Percentiles rank a stretch among this genome's conserved stretches.
phyloP scores from a whole-genome alignment of 2,797 vertebrate species.

The Philypnodon macrostomus region DNA sequence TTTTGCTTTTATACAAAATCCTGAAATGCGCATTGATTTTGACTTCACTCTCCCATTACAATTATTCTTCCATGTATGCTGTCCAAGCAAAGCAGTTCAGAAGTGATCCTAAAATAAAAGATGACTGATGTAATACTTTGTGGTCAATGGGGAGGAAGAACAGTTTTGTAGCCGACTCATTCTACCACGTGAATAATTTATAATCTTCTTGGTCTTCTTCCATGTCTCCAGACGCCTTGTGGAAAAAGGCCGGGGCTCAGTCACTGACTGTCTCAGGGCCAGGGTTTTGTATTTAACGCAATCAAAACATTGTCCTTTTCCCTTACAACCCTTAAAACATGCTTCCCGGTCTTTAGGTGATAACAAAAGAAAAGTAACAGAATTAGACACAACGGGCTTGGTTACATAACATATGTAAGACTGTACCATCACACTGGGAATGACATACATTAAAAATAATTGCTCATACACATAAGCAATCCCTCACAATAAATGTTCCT shows the following conservation, averaged over 20 bases:
- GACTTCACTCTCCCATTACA: constrained; percentile 52
- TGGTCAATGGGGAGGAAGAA: constrained; percentile 62
- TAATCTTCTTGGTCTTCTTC: constrained; percentile 51
- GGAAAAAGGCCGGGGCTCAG: constrained; percentile 45
- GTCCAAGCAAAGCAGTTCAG: constrained; percentile 61
- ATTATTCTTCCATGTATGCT: constrained; percentile 58
- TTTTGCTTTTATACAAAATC: too few relatives aligned
- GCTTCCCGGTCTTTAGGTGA: constrained; percentile 37
- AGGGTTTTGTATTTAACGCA: constrained; percentile 56
- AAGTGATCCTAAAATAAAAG: constrained; percentile 54
- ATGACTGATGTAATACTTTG: constrained; percentile 53
- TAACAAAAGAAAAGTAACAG: constrained; percentile 52
- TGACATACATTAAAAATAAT: constrained; percentile 82
- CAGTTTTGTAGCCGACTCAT: constrained; percentile 54
- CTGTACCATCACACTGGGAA: constrained; percentile 85
- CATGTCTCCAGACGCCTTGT: constrained; percentile 52
- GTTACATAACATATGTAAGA: constrained; percentile 85
- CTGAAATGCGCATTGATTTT: constrained; percentile 50
- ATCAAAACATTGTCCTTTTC: constrained; percentile 53
- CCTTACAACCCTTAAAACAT: constrained; percentile 33
- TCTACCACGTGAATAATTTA: constrained; percentile 52
- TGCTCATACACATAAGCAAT: constrained; percentile 84
- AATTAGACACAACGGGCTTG: constrained; percentile 73
- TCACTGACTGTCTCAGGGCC: constrained; percentile 45
- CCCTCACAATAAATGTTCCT: constrained; percentile 81